Percentiles rank a stretch among this genome's conserved stretches.
Evolutionary conservation across 2,888 invertebrate genomes (phyloP).

Genomic region (Polydrusus tereticollis): DNA sequence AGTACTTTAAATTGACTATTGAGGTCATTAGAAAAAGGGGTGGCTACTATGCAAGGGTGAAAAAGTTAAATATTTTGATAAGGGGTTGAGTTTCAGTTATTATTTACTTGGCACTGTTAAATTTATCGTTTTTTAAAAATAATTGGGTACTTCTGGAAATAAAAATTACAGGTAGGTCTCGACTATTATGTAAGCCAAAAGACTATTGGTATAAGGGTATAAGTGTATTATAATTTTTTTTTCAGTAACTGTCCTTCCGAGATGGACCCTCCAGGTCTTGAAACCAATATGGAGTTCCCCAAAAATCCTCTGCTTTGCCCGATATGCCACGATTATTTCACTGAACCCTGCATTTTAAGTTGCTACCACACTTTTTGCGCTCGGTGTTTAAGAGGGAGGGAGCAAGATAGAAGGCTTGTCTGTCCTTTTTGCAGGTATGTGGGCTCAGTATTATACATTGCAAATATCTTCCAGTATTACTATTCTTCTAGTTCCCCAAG

Average conservation of each 20-base stretch:
- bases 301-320: constrained; percentile 76
- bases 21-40: constrained; percentile 10
- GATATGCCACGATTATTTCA: constrained; percentile 77
- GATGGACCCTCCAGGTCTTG: constrained; percentile 64
- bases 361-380: constrained; percentile 82
- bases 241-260: constrained; percentile 52
- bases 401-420: constrained; percentile 73
- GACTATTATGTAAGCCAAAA: no score
- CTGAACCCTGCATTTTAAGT: constrained; percentile 76
- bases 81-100: neutral
- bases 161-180: no score
- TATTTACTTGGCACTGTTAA: no score
- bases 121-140: no score
- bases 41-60: neutral
- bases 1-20: neutral
- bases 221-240: neutral
- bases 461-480: no score
- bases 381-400: constrained; percentile 74
- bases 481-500: no score
- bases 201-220: no score
- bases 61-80: neutral
- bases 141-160: no score
- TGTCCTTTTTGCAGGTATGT: constrained; percentile 79
- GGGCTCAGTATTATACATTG: neutral
- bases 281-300: constrained; percentile 63